Evolutionary conservation across 2,113 vertebrate species (phyloP).

Genomic region (Calidris pugnax): DNA sequence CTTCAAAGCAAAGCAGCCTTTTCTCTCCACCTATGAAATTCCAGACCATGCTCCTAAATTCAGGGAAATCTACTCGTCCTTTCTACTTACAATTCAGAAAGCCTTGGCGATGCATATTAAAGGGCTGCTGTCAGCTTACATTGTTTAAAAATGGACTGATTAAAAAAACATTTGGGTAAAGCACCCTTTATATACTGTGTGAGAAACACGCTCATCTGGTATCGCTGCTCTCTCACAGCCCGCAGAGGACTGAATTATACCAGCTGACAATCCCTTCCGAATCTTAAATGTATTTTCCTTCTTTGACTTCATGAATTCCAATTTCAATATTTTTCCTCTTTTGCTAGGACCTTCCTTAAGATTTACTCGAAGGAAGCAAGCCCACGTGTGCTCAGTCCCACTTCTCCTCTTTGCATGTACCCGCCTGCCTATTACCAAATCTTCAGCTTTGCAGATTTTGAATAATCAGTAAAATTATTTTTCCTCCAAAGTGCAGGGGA

Average conservation of each 20-base stretch:
- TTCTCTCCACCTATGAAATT: constrained; percentile 53
- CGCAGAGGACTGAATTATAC: neutral
- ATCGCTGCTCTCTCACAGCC: neutral
- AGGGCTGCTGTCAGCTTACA: constrained; percentile 30
- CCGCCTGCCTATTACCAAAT: neutral
- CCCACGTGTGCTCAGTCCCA: neutral
- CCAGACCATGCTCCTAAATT: neutral
- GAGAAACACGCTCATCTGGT: neutral
- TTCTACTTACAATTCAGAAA: neutral
- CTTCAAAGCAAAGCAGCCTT: constrained; percentile 4
- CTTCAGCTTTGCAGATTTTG: neutral
- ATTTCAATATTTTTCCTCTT: neutral
- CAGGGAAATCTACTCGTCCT: neutral
- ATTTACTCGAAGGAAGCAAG: neutral
- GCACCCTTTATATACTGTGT: neutral
- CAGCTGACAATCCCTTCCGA: neutral
- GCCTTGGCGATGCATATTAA: constrained; percentile 9
- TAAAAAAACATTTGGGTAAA: constrained; percentile 35
- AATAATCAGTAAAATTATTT: neutral
- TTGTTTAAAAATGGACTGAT: constrained; percentile 25
- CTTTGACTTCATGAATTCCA: neutral
- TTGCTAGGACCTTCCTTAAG: neutral
- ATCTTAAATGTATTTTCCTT: neutral
- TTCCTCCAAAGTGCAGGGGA: neutral
- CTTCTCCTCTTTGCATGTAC: neutral